Evolutionary conservation across 2,113 vertebrate species (phyloP).

Genomic region (Hipposideros armiger): DNA sequence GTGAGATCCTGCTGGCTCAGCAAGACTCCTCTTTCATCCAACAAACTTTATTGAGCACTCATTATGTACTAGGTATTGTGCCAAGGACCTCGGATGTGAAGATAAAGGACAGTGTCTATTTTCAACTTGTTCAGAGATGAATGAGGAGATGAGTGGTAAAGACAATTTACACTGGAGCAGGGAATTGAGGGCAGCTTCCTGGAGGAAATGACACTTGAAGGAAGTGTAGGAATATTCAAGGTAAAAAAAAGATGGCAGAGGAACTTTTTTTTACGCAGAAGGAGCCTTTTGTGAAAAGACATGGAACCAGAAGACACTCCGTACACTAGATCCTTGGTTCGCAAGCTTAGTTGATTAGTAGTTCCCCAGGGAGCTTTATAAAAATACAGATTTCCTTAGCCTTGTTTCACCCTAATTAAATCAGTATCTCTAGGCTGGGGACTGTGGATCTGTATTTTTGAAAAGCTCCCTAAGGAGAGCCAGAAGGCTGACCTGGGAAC

Average conservation of each 20-base stretch:
- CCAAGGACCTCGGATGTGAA: not conserved
- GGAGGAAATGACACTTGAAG: not conserved
- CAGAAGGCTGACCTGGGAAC: not conserved
- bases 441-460: not conserved
- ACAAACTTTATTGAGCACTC: not conserved
- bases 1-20: not conserved
- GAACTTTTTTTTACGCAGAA: not conserved
- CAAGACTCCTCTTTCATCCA: not conserved
- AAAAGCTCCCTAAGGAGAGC: not conserved
- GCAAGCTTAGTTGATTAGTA: not conserved
- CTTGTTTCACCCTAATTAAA: not conserved
- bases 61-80: not conserved
- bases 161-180: not conserved
- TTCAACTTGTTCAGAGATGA: not conserved
- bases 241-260: not conserved
- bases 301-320: not conserved
- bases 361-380: not conserved
- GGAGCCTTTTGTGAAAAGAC: not conserved
- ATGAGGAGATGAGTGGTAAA: not conserved
- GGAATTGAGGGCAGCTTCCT: not conserved
- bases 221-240: not conserved
- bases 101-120: not conserved
- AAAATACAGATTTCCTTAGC: not conserved
- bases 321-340: not conserved
- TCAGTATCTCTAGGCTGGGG: not conserved